Base-by-base conservation (phyloP, 1,140 invertebrate species). In the Centruroides sculpturatus region DNA sequence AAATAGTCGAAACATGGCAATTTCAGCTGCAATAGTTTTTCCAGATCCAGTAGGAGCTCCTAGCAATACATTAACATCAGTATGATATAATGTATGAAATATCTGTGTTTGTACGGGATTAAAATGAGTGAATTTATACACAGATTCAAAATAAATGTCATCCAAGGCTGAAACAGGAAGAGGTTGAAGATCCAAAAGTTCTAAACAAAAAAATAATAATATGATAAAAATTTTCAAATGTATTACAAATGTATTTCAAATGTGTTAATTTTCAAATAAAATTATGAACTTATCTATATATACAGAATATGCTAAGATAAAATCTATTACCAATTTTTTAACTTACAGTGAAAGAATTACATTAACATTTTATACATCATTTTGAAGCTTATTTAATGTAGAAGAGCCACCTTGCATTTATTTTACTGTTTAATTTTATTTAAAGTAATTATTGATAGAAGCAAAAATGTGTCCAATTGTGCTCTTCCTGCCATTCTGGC, bases 61-160 rank as follows among this genome's bases (percentile, higher is more conserved):
- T 10, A 99, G 75, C 1, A 99, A 76, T 4, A 96, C 85, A 73
- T 98, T 99, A 64, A 85, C 82, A 70, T 99, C 92, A 0, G 91
- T 94, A 72, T 98, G 86, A 74, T 97, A 99, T 0, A 98, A 76
- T 64, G 87, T 88, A 74, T 98, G 92, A 73, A 99, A 99, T 51
- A 98, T 88, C 77, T 99, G 97, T 5, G 95, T 98, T 75, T 99
- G 97, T 69, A 99, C 93, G 3, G 96, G 92, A 78, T 99, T 99
- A 75, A 99, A 99, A 73, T 97, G 92, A 8, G 59, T 64, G 73
- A 98, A 99, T 23, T 79, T 83, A 76, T 96, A 99, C 3, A 99
- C 73, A 47, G 78, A 77, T 74, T 98, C 85, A 68, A 85, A 89
- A 4, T 77, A 68, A 0, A 79, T 71, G 69, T 96, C 84, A 59